phyloP scores from a whole-genome alignment of 2,113 vertebrate genomes.

The Bubo bubo region DNA sequence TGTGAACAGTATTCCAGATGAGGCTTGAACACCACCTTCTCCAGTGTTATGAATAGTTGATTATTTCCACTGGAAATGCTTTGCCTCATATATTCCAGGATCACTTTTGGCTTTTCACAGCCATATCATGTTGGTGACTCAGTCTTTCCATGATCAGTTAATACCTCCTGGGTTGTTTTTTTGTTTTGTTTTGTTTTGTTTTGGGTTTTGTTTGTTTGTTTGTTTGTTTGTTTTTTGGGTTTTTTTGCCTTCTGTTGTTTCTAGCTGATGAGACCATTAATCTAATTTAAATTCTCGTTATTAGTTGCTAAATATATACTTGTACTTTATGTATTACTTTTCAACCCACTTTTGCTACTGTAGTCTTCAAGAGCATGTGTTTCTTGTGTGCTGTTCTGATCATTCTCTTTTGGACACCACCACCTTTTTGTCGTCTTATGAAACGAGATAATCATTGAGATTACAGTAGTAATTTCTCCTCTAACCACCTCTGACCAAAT shows the following conservation, averaged over 20 bases:
- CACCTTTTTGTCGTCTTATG: neutral
- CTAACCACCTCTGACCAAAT: neutral
- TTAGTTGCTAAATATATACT: neutral
- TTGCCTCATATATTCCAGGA: neutral
- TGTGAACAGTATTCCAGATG: slow-evolving; percentile 23
- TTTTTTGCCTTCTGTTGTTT: neutral
- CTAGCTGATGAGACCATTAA: neutral
- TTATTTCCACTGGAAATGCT: slow-evolving; percentile 12
- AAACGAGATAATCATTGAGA: neutral
- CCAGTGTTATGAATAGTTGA: neutral
- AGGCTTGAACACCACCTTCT: neutral
- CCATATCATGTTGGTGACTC: neutral
- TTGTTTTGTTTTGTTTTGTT: too few relatives aligned
- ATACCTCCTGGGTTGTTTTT: neutral
- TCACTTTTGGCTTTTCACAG: neutral
- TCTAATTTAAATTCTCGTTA: neutral
- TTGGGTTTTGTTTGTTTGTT: too few relatives aligned
- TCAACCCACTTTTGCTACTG: neutral
- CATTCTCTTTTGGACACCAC: neutral
- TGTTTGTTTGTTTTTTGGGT: too few relatives aligned
- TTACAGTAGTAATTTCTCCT: neutral
- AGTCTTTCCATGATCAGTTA: neutral
- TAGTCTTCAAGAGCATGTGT: neutral
- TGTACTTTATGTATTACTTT: neutral
- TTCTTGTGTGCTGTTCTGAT: neutral